Base-by-base conservation (phyloP, 2,797 vertebrate species). In the Cottoperca gobio region DNA sequence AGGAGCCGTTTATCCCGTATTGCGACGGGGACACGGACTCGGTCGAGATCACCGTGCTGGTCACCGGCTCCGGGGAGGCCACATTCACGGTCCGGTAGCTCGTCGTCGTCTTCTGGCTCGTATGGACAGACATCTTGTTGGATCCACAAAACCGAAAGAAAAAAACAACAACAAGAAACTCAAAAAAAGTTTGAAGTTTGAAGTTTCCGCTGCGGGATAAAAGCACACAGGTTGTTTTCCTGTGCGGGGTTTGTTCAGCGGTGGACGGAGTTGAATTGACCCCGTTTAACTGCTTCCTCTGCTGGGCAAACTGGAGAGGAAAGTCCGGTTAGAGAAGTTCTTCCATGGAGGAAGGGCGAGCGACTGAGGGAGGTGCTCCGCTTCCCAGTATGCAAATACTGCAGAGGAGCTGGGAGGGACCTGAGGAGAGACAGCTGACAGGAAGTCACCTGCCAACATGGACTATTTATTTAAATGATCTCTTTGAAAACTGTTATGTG, bases 51-150 rank as follows among this genome's bases (percentile, higher is more conserved):
- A 89, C 14, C 35, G 24, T 53, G 26, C 0, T 43, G 40, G 45
- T 11, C 53, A 19, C 7, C 28, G 65, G 85, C 2, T 94, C 93
- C 35, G 76, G 39, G 0, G 89, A 85, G 6, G 76, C 53, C 21
- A 90, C 35, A 21, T 62, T 88, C 28, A 89, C 2, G n/a, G 85
- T 93, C 53, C 82, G 81, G 70, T 88, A 79, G 6, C n/a, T n/a
- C n/a, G 70, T 81, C 5, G 61, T 78, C 14, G 81, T 81, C 45
- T 80, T 88, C 9, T 69, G 82, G 46, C 33, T 82, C 3, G 68
- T 31, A 2, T 70, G 54, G 3, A 76, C 1, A 14, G 91, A 90
- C 91, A 91, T 91, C 0, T 39, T 73, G 37, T 17, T 16, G 33
- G 33, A 0, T 28, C 43, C 8, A 55, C 7, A 55, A 58, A 53